Evolutionary conservation across 2,113 vertebrate genomes (phyloP), one percentile per base, ranked within the genome.

Genomic region (Petroica traversi): DNA sequence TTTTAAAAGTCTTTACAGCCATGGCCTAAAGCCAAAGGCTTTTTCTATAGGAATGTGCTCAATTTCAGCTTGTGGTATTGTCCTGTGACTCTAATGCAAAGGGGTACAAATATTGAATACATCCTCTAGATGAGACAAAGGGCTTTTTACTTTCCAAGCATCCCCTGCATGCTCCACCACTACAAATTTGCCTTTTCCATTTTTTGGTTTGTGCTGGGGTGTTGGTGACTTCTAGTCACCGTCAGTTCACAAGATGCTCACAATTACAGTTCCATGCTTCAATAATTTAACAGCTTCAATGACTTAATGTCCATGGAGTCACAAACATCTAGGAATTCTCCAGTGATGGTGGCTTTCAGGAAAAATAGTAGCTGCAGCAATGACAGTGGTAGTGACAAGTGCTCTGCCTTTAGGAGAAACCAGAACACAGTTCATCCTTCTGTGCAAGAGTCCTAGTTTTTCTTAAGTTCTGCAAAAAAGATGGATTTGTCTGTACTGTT

Each of bases 1-100:
- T 93, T 97, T 62, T 14, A 78, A 86, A 91, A 95, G 88, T 80
- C 88, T 91, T 94, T 92, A 74, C 61, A 78, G 89, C 43, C 40
- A 2, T 87, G 79, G 91, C 72, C 31, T 40, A 89, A 68, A 0
- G 73, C 94, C 95, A 95, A 95, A 81, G 33, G 64, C 46, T 57
- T 91, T 92, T 95, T 87, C 86, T 88, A 43, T 77, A 92, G 68
- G 79, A 92, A 78, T 34, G 52, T 62, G 40, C 40, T 86, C 36
- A n/a, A 29, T 84, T 92, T 93, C 45, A 89, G 80, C 45, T 87
- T 51, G 43, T 63, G n/a, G 52, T n/a, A 18, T 55, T 89, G 69
- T 71, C 83, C 74, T 43, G 61, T 0, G 1, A 71, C 6, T 36
- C 54, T 69, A 69, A 55, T 24, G 54, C 49, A 84, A 84, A 76